Base-by-base conservation (phyloP, 2,113 vertebrate species). In the Casuarius casuarius region DNA sequence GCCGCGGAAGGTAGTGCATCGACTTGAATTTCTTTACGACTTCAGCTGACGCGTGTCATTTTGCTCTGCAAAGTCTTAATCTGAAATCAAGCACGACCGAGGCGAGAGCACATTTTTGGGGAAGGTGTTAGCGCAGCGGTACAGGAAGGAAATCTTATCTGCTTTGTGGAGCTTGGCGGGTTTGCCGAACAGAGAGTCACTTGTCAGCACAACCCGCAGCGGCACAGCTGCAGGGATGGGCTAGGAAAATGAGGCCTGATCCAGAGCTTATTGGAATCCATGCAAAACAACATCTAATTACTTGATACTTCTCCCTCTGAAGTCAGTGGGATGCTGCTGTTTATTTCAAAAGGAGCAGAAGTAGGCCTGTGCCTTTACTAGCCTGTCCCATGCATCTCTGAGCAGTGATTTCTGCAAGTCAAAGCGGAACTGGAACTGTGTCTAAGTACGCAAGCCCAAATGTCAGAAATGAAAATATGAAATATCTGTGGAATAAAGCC, bases 121-220 rank as follows among this genome's bases (percentile, higher is more conserved):
- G 59, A 80, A 95, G 85, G 74, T 92, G 81, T 54, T 33, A 71
- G 81, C 75, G 70, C 51, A 79, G 81, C 67, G 38, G 84, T 48
- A 65, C 89, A 95, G 97, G 96, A 97, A 96, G 92, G 81, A 95
- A 97, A 94, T 67, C 84, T 96, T 96, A 95, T 83, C 96, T 63
- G 87, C 70, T 95, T 22, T 84, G 81, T 74, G 87, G 92, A 95
- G 96, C 91, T 92, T 10, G 16, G 91, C 89, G 1, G 79, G 92
- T 90, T 92, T 13, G 83, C 73, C 94, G 59, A 71, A 78, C 70
- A 46, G 54, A 49, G 67, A 92, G 78, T 63, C 2, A 0, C 91
- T 94, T 76, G 94, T 94, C 96, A 95, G 96, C 94, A 92, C 62
- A 94, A 96, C 79, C 84, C 59, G 73, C 58, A 90, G 90, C 75